phyloP scores from a whole-genome alignment of 2,888 invertebrate genomes.

The Stegophylla sp. region DNA sequence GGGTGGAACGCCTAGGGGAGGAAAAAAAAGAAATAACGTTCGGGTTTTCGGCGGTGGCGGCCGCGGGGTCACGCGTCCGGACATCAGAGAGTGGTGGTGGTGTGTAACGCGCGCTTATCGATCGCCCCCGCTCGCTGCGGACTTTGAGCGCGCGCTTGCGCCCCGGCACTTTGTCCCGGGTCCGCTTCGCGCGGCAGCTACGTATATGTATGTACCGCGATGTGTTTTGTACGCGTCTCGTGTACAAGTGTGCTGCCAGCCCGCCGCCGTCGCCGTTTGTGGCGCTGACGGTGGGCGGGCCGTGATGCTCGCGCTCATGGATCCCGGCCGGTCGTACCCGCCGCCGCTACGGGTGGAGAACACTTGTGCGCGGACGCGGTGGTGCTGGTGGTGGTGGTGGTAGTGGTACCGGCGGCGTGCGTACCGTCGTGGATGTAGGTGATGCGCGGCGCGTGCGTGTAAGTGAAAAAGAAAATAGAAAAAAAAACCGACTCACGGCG shows the following conservation, averaged over 20 bases:
- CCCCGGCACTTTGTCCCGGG: constrained; percentile 19
- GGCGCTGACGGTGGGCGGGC: neutral
- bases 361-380: neutral
- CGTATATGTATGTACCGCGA: neutral
- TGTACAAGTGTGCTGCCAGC: neutral
- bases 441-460: neutral
- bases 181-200: neutral
- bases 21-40: neutral
- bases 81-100: neutral
- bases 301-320: neutral
- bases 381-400: neutral
- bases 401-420: neutral
- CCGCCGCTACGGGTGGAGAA: no score
- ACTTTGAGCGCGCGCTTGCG: neutral
- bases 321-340: constrained; percentile 1
- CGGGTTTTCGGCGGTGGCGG: constrained; percentile 23
- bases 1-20: neutral
- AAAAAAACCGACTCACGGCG: no score
- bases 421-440: neutral
- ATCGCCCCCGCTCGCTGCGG: neutral
- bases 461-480: no score
- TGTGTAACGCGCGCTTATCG: constrained; percentile 24
- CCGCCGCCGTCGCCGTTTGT: no score
- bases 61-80: neutral
- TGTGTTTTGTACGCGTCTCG: neutral